phyloP scores from a whole-genome alignment of 2,797 vertebrate species.

The Paramormyrops hopkinsi region DNA sequence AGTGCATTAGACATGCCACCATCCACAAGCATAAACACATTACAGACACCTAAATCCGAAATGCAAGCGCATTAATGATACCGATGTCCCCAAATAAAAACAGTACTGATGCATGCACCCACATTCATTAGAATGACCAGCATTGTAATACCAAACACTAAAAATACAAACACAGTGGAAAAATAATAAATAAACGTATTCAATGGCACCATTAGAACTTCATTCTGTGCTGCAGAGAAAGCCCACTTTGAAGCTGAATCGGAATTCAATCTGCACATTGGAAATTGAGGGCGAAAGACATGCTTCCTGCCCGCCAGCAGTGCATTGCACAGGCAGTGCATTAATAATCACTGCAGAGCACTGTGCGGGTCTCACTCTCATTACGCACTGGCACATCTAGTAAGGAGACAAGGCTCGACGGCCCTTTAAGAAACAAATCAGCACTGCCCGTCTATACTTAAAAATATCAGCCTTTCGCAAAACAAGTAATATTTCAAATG shows the following conservation, averaged over 20 bases:
- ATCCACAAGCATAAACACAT: background rate
- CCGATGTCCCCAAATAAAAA: background rate
- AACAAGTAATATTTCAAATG: background rate
- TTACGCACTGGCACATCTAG: background rate
- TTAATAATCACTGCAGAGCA: background rate
- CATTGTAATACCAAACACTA: background rate
- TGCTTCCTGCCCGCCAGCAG: background rate
- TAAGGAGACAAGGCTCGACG: background rate
- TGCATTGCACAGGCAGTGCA: background rate
- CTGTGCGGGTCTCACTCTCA: background rate
- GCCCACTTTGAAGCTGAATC: background rate
- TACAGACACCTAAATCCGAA: background rate
- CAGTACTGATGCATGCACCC: background rate
- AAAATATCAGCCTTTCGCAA: background rate
- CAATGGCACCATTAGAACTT: background rate
- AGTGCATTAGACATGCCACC: background rate
- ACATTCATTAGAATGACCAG: background rate
- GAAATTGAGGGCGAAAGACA: background rate
- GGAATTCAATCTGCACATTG: background rate
- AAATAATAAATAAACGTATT: background rate
- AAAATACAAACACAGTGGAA: background rate
- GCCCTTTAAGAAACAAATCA: background rate
- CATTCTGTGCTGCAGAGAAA: background rate
- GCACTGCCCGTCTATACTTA: background rate
- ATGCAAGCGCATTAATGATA: background rate